Percentiles rank a stretch among this genome's conserved stretches.
Evolutionary conservation across 2,113 vertebrate genomes (phyloP).

Genomic region (Galbula dea): DNA sequence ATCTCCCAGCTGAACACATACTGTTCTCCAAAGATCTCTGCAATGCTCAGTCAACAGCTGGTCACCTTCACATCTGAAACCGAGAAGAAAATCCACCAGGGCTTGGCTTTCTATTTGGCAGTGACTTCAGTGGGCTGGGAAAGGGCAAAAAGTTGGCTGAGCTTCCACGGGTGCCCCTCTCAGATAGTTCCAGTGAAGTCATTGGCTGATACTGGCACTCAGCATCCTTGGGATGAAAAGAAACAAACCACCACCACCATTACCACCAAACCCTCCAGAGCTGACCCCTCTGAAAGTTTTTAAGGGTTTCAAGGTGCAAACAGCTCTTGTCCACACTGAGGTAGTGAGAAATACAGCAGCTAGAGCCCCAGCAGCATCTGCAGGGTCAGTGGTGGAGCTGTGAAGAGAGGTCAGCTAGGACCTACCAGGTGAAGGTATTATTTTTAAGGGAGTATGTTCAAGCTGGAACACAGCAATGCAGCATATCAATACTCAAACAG

Average conservation of each 20-base stretch:
- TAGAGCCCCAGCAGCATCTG: constrained; percentile 1
- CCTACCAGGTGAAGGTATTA: constrained; percentile 21
- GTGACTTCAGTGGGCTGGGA: neutral
- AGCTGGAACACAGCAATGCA: constrained; percentile 13
- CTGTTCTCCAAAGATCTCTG: constrained; percentile 31
- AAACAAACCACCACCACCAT: neutral
- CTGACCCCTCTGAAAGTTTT: neutral
- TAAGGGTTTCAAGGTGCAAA: constrained; percentile 33
- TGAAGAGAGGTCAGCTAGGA: neutral
- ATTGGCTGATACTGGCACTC: neutral
- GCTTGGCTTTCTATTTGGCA: neutral
- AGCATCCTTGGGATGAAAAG: neutral
- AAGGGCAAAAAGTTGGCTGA: constrained; percentile 12
- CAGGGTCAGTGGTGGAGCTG: neutral
- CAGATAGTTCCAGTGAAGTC: neutral
- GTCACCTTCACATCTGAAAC: constrained; percentile 39
- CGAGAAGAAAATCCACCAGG: constrained; percentile 8
- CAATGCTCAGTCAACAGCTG: constrained; percentile 34
- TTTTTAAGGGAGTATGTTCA: constrained; percentile 60
- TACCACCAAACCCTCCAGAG: neutral
- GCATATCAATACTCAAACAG: constrained; percentile 19
- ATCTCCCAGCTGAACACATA: neutral
- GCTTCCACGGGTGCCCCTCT: neutral
- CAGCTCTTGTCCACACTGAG: constrained; percentile 15
- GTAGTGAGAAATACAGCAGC: constrained; percentile 25